These are phyloP conservation scores for Ginglymostoma cirratum DNA, from an alignment of 2,113 vertebrate species.

Conservation along the genomic window DNA sequence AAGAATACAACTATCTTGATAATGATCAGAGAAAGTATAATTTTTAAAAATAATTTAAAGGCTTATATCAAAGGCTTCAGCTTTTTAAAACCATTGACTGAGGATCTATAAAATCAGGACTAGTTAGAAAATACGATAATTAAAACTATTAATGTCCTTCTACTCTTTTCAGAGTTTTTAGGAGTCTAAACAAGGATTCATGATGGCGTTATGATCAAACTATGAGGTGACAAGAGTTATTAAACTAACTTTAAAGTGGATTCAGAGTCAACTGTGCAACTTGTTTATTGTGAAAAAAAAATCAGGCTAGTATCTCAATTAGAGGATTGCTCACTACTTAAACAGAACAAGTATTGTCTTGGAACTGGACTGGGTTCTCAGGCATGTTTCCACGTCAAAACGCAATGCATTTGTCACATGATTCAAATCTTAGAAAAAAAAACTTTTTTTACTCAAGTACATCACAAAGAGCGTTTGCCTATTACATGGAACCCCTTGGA, in stretches of 20 bases:
- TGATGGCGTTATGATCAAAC: background rate
- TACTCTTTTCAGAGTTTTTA: background rate
- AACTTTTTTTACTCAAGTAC: too few relatives aligned
- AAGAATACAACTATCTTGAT: background rate
- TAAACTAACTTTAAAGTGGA: background rate
- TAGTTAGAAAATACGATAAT: background rate
- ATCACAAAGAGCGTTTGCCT: background rate
- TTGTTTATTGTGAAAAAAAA: background rate
- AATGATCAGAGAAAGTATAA: background rate
- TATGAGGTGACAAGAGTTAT: background rate
- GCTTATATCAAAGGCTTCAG: background rate
- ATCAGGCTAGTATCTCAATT: background rate
- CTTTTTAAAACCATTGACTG: background rate
- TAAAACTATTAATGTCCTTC: background rate
- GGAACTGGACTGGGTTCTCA: background rate
- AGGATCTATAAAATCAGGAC: background rate
- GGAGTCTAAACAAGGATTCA: background rate
- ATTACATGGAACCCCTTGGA: too few relatives aligned
- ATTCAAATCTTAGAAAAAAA: background rate
- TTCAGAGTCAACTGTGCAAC: background rate
- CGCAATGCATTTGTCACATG: background rate
- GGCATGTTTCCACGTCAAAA: background rate
- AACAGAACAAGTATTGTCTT: background rate
- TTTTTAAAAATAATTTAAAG: background rate
- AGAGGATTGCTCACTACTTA: background rate